These are phyloP conservation scores for Coryphaenoides rupestris DNA, from an alignment of 2,113 vertebrate species.

Conservation along the genomic window DNA sequence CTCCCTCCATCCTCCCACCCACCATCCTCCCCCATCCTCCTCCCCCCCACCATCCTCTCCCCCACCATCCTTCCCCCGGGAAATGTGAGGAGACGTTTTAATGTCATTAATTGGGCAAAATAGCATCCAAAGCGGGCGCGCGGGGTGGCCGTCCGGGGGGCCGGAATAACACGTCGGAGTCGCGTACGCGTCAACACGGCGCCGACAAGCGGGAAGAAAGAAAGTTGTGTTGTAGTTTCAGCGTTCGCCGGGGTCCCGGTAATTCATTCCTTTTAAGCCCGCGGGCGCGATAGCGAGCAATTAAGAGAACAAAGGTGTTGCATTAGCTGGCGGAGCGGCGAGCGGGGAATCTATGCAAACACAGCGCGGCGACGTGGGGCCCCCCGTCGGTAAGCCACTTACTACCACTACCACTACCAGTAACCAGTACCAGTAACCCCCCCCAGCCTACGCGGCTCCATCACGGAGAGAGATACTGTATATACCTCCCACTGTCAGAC, in stretches of 20 bases:
- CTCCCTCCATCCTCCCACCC: no score
- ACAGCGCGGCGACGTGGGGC: constrained; percentile 48
- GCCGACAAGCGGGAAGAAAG: not conserved
- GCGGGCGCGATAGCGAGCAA: constrained; percentile 48
- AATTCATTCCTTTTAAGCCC: constrained; percentile 41
- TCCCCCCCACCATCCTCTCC: no score
- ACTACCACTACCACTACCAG: no score
- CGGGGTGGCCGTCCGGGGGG: no score
- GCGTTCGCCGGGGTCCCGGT: constrained; percentile 23
- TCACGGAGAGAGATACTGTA: constrained; percentile 43
- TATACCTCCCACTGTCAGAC: constrained; percentile 23
- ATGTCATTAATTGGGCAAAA: no score
- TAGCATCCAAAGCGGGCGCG: not conserved
- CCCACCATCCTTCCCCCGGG: no score
- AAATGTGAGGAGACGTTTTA: no score
- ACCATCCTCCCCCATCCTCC: no score
- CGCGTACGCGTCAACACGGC: no score
- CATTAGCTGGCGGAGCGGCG: constrained; percentile 47
- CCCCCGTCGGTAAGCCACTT: constrained; percentile 28
- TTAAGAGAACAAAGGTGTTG: constrained; percentile 63
- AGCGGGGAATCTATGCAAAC: constrained; percentile 56
- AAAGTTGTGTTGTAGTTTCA: constrained; percentile 5
- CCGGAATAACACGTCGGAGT: no score
- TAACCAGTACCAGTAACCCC: no score
- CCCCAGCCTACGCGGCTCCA: no score